A percentile compares a stretch with the other conserved stretches of the same genome.
Conservation (phyloP, 1,140 invertebrate species). For the Diploscapter pachys region DNA sequence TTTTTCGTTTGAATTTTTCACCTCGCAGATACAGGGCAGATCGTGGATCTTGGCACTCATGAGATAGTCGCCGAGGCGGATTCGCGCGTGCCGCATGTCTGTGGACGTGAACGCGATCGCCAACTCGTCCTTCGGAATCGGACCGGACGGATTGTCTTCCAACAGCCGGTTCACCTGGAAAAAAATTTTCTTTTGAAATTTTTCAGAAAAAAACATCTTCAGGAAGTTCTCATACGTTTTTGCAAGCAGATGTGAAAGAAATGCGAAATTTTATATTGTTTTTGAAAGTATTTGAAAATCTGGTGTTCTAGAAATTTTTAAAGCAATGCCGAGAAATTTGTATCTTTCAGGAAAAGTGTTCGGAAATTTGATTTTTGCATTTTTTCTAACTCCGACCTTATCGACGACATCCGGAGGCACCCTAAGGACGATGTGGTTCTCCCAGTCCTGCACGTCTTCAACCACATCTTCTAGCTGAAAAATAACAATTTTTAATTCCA, state of each 20-base stretch:
- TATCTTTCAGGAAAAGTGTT: no score
- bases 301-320: no score
- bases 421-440: conserved; percentile 51
- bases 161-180: conserved; percentile 14
- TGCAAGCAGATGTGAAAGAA: neutral
- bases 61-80: conserved; percentile 41
- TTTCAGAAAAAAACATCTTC: neutral
- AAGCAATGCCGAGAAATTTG: no score
- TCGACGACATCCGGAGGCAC: conserved; percentile 48
- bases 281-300: no score
- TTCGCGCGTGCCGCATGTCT: conserved; percentile 43
- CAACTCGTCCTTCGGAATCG: conserved; percentile 9
- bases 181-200: neutral
- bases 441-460: conserved; percentile 48
- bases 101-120: conserved; percentile 19
- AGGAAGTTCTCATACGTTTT: neutral
- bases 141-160: neutral
- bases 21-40: conserved; percentile 53
- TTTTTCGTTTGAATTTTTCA: conserved; percentile 43
- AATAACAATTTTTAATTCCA: neutral
- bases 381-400: conserved; percentile 21
- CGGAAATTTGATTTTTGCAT: conserved; percentile 15
- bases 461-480: conserved; percentile 1
- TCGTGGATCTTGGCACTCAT: conserved; percentile 50
- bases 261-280: no score